Percentiles rank a stretch among this genome's conserved stretches.
phyloP scores from a whole-genome alignment of 1,140 invertebrate species.

The Acromyrmex echinatior region DNA sequence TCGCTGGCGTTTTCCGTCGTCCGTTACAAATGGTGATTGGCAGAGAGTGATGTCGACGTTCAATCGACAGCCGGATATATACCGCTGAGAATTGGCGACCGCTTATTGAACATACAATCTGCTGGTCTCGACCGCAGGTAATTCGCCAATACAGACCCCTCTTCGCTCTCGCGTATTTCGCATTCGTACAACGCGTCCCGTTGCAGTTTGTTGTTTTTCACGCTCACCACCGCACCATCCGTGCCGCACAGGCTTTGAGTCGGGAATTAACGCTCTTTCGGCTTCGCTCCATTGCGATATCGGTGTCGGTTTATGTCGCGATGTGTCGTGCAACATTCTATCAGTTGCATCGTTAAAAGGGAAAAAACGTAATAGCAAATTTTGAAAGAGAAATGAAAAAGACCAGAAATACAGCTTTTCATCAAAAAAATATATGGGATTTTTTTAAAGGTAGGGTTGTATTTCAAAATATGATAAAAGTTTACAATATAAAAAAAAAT shows the following conservation, averaged over 20 bases:
- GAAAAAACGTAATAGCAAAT: background rate
- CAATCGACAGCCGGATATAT: conserved; percentile 62
- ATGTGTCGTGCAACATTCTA: conserved; percentile 24
- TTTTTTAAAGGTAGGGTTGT: background rate
- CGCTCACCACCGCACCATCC: conserved; percentile 17
- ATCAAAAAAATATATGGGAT: background rate
- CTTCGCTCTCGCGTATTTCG: conserved; percentile 24
- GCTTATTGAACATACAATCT: conserved; percentile 62
- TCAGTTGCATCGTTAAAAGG: conserved; percentile 31
- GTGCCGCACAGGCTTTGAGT: conserved; percentile 29
- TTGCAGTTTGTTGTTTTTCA: conserved; percentile 60
- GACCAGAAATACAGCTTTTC: background rate
- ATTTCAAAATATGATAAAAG: background rate
- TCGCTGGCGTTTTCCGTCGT: conserved; percentile 53
- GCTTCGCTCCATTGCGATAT: conserved; percentile 37
- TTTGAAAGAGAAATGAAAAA: background rate
- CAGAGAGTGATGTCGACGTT: conserved; percentile 63
- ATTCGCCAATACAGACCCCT: conserved; percentile 32
- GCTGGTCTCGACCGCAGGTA: conserved; percentile 41
- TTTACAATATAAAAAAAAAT: background rate
- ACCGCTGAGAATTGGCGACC: conserved; percentile 61
- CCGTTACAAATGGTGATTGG: conserved; percentile 62
- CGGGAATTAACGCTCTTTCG: conserved; percentile 52
- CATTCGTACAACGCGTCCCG: conserved; percentile 39
- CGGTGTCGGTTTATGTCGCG: conserved; percentile 12